Percentiles rank a stretch among this genome's conserved stretches.
phyloP scores from a whole-genome alignment of 2,113 vertebrate genomes.

The Pteropus alecto region DNA sequence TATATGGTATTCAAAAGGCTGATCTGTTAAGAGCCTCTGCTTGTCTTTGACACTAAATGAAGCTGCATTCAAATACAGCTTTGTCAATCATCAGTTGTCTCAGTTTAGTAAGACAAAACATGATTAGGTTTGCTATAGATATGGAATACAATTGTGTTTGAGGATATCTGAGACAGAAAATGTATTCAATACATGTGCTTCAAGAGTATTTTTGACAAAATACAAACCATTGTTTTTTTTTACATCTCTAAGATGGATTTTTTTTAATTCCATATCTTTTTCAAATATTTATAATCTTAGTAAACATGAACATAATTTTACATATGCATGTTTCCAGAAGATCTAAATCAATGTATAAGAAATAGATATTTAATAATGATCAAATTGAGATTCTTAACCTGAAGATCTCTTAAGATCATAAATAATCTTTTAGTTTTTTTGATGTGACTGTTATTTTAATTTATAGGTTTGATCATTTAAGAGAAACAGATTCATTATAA shows the following conservation, averaged over 20 bases:
- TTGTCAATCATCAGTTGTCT: background rate
- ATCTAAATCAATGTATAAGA: background rate
- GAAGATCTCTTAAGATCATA: background rate
- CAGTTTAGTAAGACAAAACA: background rate
- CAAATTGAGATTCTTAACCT: background rate
- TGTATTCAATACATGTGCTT: background rate
- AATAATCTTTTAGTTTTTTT: background rate
- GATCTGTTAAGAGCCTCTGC: background rate
- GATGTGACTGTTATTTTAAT: background rate
- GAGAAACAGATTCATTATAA: background rate
- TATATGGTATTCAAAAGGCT: background rate
- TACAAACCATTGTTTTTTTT: background rate
- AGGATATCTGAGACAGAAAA: background rate
- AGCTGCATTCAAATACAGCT: background rate
- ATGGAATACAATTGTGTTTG: background rate
- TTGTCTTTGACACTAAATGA: background rate
- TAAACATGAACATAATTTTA: background rate
- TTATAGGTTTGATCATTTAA: background rate
- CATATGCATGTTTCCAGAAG: background rate
- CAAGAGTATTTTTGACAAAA: background rate
- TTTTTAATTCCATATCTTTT: background rate
- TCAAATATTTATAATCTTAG: background rate
- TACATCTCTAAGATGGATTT: background rate
- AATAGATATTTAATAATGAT: background rate
- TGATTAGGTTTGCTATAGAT: background rate